Conservation (phyloP, 1,140 invertebrate species). For the Macrobrachium rosenbergii region DNA sequence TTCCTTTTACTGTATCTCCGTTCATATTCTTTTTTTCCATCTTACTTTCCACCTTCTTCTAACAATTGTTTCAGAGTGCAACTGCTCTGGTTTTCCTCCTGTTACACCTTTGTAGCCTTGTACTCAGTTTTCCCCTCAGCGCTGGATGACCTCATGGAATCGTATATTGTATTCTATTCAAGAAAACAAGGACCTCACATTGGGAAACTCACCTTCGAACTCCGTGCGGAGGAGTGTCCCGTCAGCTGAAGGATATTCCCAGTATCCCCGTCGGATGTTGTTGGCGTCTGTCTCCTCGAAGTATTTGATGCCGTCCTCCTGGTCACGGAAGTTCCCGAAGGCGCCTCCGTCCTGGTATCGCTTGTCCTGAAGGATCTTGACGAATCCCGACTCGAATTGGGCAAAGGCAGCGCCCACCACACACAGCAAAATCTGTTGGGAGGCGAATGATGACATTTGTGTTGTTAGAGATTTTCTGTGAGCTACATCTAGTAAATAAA, state of each 20-base stretch:
- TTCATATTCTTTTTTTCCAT: too few species aligned
- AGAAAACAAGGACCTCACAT: too few species aligned
- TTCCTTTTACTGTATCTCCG: too few species aligned
- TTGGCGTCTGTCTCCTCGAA: slow-evolving; percentile 60
- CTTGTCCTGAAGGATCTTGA: slow-evolving; percentile 65
- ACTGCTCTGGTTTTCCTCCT: too few species aligned
- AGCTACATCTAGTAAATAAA: background rate
- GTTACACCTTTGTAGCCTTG: too few species aligned
- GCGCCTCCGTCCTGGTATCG: slow-evolving; percentile 60
- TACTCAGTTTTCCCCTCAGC: too few species aligned
- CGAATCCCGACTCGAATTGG: slow-evolving; percentile 56
- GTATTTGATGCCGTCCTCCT: slow-evolving; percentile 65
- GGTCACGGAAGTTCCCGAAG: slow-evolving; percentile 65
- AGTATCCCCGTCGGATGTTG: slow-evolving; percentile 58
- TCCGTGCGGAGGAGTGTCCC: slow-evolving; percentile 47
- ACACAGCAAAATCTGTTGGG: slow-evolving; percentile 38
- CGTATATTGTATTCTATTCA: too few species aligned
- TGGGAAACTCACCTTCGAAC: slow-evolving; percentile 51
- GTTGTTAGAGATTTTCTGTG: background rate
- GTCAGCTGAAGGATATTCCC: slow-evolving; percentile 50
- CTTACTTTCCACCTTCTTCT: too few species aligned
- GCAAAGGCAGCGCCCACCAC: slow-evolving; percentile 33
- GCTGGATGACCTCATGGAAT: too few species aligned
- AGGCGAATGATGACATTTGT: background rate
- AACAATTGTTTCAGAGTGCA: too few species aligned